Conservation (phyloP, 2,888 invertebrate genomes). For the Orthonevra nobilis region DNA sequence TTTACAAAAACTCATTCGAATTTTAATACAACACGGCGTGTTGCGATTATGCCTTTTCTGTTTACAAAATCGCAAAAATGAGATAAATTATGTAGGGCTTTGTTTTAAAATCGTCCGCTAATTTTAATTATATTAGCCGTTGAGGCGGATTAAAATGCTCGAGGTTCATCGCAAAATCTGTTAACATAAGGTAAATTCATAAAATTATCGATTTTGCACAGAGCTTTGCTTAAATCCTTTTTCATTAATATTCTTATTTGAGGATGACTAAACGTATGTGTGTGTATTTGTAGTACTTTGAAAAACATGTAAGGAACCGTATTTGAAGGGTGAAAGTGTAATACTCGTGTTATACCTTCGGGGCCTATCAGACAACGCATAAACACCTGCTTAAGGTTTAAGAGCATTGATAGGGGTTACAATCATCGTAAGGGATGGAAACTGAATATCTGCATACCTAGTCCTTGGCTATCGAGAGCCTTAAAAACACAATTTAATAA, state of each 20-base stretch:
- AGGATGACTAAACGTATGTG: background rate
- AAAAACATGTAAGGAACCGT: background rate
- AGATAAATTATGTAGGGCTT: conserved; percentile 24
- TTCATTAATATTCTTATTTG: conserved; percentile 33
- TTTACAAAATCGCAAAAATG: conserved; percentile 5
- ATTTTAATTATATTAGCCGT: conserved; percentile 45
- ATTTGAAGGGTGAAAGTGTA: conserved; percentile 19
- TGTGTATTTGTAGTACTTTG: background rate
- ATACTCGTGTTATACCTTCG: conserved; percentile 30
- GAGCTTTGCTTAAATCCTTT: conserved; percentile 56
- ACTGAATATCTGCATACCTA: too few relatives aligned
- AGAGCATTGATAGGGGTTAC: too few relatives aligned
- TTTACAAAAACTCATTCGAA: conserved; percentile 66
- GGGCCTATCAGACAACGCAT: conserved; percentile 71
- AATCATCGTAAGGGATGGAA: too few relatives aligned
- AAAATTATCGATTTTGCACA: conserved; percentile 57
- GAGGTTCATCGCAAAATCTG: conserved; percentile 57
- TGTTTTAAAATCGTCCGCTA: conserved; percentile 40
- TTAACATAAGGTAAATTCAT: conserved; percentile 58
- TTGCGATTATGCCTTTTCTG: conserved; percentile 21
- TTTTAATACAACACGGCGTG: conserved; percentile 32
- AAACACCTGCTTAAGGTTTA: conserved; percentile 67
- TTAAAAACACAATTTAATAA: too few relatives aligned
- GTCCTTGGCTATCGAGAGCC: too few relatives aligned
- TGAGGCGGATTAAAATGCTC: conserved; percentile 20